Evolutionary conservation across 2,113 vertebrate genomes (phyloP).

Genomic region (Etheostoma spectabile): DNA sequence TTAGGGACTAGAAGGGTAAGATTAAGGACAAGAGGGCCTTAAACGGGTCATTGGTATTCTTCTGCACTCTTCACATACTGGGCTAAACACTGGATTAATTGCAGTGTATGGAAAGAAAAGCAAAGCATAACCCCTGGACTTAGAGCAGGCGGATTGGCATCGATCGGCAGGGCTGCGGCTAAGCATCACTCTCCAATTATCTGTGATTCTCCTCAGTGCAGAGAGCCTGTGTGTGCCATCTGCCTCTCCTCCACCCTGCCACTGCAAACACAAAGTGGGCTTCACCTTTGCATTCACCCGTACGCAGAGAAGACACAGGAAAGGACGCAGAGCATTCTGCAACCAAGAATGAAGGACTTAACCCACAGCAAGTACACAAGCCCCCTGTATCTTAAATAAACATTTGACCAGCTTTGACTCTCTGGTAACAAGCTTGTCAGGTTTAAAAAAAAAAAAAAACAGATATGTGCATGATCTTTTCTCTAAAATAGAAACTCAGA

Average conservation of each 20-base stretch:
- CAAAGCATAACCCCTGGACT: constrained; percentile 79
- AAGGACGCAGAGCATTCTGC: constrained; percentile 9
- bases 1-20: constrained; percentile 50
- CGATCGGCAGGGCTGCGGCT: constrained; percentile 75
- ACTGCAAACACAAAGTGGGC: constrained; percentile 70
- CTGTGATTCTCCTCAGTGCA: constrained; percentile 77
- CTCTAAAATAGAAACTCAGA: not conserved
- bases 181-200: constrained; percentile 83
- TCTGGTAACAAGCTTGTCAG: not conserved
- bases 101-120: constrained; percentile 79
- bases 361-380: not conserved
- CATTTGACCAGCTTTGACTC: not conserved
- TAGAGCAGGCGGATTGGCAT: constrained; percentile 79
- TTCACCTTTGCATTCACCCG: constrained; percentile 70
- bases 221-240: constrained; percentile 69
- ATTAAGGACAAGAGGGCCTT: constrained; percentile 65
- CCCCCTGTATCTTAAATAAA: constrained; percentile 7
- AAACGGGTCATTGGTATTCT: constrained; percentile 84
- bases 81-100: constrained; percentile 83
- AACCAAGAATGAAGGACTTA: constrained; percentile 32
- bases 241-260: constrained; percentile 69
- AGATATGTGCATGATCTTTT: not conserved
- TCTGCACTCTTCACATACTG: constrained; percentile 64
- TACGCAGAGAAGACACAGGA: constrained; percentile 32
- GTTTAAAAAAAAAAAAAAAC: not conserved